Conservation (phyloP, 35 echinoderm and acorn worm species). For the Heliocidaris tuberculata region DNA sequence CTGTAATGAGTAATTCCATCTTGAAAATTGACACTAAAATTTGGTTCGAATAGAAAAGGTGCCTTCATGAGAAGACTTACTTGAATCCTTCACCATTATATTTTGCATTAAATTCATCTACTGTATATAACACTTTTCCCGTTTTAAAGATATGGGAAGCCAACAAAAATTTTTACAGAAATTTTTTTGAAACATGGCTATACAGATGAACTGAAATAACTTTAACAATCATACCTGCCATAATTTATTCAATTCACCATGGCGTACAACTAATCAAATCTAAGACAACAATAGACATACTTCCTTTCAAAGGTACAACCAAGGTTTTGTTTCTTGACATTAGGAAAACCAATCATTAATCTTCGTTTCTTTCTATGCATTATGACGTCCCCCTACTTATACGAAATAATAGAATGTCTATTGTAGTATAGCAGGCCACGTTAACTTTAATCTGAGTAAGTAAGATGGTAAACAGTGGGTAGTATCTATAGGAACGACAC, state of each 20-base stretch:
- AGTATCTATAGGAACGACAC: not conserved
- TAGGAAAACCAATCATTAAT: not conserved
- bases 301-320: not conserved
- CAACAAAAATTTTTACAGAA: not conserved
- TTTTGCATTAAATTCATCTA: not conserved
- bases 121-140: not conserved
- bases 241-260: too few relatives aligned
- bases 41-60: too few relatives aligned
- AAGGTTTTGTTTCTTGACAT: not conserved
- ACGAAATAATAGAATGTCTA: not conserved
- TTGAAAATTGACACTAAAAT: too few relatives aligned
- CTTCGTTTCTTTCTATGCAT: not conserved
- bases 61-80: too few relatives aligned
- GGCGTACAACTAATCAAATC: not conserved
- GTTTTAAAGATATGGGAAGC: not conserved
- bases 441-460: not conserved
- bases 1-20: not conserved
- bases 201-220: not conserved
- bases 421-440: not conserved
- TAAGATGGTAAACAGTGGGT: not conserved
- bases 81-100: too few relatives aligned
- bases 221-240: not conserved
- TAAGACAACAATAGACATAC: not conserved
- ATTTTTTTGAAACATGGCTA: too few relatives aligned
- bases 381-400: not conserved